Conservation (phyloP, 1,140 invertebrate species). For the Drosophila ananassae region DNA sequence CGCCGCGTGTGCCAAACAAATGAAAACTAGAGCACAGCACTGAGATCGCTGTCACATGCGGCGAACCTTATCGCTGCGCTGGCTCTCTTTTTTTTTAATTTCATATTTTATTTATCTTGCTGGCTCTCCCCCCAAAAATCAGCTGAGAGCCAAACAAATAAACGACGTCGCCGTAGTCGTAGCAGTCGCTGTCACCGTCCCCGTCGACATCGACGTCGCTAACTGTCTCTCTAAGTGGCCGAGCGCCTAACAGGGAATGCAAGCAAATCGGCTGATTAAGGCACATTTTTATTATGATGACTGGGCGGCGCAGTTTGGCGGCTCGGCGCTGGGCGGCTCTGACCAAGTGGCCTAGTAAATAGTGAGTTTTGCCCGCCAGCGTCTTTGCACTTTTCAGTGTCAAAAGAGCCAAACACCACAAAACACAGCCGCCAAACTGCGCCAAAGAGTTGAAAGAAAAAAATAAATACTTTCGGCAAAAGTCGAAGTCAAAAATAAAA, state of each 20-base stretch:
- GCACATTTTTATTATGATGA: constrained; percentile 62
- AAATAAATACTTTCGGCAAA: constrained; percentile 17
- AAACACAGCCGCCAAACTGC: neutral
- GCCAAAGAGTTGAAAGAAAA: constrained; percentile 7
- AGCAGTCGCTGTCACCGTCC: neutral
- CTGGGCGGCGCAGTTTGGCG: constrained; percentile 53
- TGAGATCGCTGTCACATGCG: constrained; percentile 61
- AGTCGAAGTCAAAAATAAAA: constrained; percentile 32
- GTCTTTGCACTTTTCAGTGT: constrained; percentile 71
- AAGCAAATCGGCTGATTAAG: constrained; percentile 78
- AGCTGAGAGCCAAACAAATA: constrained; percentile 46
- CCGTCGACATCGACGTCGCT: constrained; percentile 2
- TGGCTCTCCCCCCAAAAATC: constrained; percentile 30
- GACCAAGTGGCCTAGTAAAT: constrained; percentile 65
- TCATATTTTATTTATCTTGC: neutral
- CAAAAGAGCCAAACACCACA: constrained; percentile 47
- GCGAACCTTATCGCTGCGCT: constrained; percentile 23
- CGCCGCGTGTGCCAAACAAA: constrained; percentile 58
- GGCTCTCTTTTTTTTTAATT: constrained; percentile 6
- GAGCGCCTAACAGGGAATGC: constrained; percentile 55
- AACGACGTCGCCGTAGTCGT: neutral
- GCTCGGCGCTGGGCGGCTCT: constrained; percentile 12
- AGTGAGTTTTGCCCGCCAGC: constrained; percentile 49
- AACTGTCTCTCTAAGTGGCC: constrained; percentile 51
- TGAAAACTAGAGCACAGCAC: constrained; percentile 22